Conservation (phyloP, 2,797 vertebrate genomes). For the Tangara arthus region DNA sequence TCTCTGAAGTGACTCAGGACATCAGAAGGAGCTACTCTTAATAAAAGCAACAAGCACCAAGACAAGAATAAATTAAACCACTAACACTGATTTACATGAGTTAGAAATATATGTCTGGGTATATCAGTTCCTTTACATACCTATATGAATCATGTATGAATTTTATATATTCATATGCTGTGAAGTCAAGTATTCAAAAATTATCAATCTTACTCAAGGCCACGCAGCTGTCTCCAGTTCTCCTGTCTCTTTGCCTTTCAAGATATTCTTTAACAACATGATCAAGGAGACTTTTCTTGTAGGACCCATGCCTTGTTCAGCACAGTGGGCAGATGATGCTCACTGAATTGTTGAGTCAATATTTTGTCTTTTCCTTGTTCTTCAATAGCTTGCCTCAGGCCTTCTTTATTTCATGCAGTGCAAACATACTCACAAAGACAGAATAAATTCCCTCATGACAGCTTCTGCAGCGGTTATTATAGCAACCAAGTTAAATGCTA, state of each 20-base stretch:
- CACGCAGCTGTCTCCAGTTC: not conserved
- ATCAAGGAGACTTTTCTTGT: not conserved
- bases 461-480: not conserved
- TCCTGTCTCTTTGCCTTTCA: not conserved
- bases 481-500: constrained; percentile 15
- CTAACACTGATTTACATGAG: not conserved
- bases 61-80: not conserved
- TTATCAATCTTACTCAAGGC: not conserved
- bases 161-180: not conserved
- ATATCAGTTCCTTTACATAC: not conserved
- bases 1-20: not conserved
- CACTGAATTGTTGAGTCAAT: constrained; percentile 3
- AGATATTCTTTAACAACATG: not conserved
- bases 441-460: constrained; percentile 7
- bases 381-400: not conserved
- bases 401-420: constrained; percentile 20
- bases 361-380: constrained; percentile 22
- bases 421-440: not conserved
- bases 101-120: not conserved
- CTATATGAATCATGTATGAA: not conserved
- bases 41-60: not conserved
- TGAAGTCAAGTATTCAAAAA: not conserved
- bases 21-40: not conserved
- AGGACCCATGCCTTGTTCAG: not conserved
- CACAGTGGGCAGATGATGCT: not conserved